Evolutionary conservation across 1,140 invertebrate genomes (phyloP), one percentile per base, ranked within the genome.

Genomic region (Ephestia elutella): DNA sequence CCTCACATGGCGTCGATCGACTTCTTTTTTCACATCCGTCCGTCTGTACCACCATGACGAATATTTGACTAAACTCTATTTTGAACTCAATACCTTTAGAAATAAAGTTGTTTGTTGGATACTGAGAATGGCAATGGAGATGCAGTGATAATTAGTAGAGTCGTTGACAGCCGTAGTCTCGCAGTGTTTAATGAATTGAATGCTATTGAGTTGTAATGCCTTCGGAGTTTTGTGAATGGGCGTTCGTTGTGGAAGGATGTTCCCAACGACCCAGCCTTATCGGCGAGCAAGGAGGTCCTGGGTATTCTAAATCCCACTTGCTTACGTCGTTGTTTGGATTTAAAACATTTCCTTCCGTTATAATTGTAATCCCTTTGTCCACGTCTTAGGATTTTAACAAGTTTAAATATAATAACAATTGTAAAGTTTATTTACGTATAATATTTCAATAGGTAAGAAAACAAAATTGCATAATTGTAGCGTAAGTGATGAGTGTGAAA

Each of bases 1-100:
- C 66, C 66, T 58, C 66, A 68, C 66, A 68, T 54, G 66, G 61
- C 61, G 61, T 54, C 54, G 51, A 53, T 59, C 38, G 38, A 44
- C 38, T 44, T 64, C 56, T 56, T 64, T 68, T 68, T 63, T 63
- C 56, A 60, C 58, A 49, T 57, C 57, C 59, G 59, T 57, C 50
- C 49, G 11, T 25, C 19, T 57, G 56, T 54, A 51, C 54, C 58
- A 64, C 59, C 66, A 59, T 67, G 65, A 63, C 65, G 65, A 63
- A 67, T 63, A 63, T 60, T 44, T 60, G 56, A n/a, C 10, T 10
- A 11, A 32, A 50, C 11, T 21, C 10, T 5, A 30, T 30, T n/a
- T 57, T 57, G 10, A 15, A 49, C 21, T 32, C 21, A 21, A 32
- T 15, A 11, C 5, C 5, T 48, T 50, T 21, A 25, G 7, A 21